Evolutionary conservation across 2,888 invertebrate species (phyloP).

Genomic region (Rhodophaea formosa): DNA sequence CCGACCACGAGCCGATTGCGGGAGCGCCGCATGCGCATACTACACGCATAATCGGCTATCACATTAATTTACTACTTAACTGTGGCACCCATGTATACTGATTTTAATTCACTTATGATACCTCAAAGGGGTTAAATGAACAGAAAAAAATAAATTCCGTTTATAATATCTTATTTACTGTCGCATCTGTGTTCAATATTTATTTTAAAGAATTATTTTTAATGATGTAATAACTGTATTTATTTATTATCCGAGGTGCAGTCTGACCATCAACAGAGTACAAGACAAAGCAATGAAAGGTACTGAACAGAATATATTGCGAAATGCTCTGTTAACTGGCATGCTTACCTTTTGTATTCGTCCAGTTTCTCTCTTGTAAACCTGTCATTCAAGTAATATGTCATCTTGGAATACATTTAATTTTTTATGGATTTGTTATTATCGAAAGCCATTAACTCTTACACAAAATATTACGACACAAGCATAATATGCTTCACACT

Average conservation of each 20-base stretch:
- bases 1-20: constrained; percentile 30
- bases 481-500: constrained; percentile 31
- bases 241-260: constrained; percentile 45
- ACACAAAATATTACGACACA: constrained; percentile 28
- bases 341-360: constrained; percentile 30
- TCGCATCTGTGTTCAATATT: background rate
- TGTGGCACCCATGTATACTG: background rate
- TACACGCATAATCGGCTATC: constrained; percentile 27
- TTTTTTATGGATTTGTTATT: constrained; percentile 4
- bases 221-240: constrained; percentile 32
- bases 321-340: constrained; percentile 31
- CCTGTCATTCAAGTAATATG: background rate
- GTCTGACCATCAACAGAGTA: constrained; percentile 42
- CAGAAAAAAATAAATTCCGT: background rate
- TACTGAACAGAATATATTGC: constrained; percentile 35
- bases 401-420: constrained; percentile 3
- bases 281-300: constrained; percentile 65
- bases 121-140: background rate
- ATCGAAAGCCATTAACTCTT: constrained; percentile 19
- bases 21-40: constrained; percentile 29
- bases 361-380: constrained; percentile 14
- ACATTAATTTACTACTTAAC: constrained; percentile 16
- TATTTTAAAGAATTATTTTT: background rate
- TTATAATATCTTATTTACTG: constrained; percentile 3
- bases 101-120: background rate